Percentiles rank a stretch among this genome's conserved stretches.
Conservation (phyloP, 2,113 vertebrate genomes). For the Xiphias gladius region DNA sequence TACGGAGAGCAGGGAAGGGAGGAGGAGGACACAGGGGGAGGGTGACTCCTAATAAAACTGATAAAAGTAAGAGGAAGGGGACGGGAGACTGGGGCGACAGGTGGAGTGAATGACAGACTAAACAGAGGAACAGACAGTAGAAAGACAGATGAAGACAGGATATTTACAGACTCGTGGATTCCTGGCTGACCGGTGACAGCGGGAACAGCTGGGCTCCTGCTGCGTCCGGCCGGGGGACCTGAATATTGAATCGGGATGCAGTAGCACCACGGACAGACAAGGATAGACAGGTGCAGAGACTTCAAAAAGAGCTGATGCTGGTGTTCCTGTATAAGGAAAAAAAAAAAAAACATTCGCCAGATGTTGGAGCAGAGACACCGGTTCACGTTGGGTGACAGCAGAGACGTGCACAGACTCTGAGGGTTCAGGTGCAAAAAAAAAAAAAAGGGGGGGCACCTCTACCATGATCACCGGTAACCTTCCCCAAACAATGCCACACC, state of each 20-base stretch:
- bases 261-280: no score
- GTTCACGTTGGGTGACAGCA: constrained; percentile 8
- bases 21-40: neutral
- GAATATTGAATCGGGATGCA: constrained; percentile 62
- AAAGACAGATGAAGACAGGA: constrained; percentile 33
- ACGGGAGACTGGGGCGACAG: constrained; percentile 12
- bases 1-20: neutral
- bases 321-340: neutral
- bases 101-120: constrained; percentile 15
- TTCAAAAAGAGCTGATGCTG: constrained; percentile 35
- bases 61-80: neutral
- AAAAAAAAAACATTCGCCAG: no score
- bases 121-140: constrained; percentile 10
- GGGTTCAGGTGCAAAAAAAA: neutral
- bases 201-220: constrained; percentile 54
- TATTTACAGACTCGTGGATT: constrained; percentile 58
- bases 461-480: neutral
- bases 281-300: constrained; percentile 34
- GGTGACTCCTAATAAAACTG: neutral
- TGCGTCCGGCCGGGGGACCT: constrained; percentile 38
- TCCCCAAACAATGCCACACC: no score
- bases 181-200: constrained; percentile 65
- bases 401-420: neutral
- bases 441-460: neutral
- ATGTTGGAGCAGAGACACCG: constrained; percentile 15